Percentiles rank a stretch among this genome's conserved stretches.
phyloP scores from a whole-genome alignment of 2,888 invertebrate species.

The Drosophila vallismaia region DNA sequence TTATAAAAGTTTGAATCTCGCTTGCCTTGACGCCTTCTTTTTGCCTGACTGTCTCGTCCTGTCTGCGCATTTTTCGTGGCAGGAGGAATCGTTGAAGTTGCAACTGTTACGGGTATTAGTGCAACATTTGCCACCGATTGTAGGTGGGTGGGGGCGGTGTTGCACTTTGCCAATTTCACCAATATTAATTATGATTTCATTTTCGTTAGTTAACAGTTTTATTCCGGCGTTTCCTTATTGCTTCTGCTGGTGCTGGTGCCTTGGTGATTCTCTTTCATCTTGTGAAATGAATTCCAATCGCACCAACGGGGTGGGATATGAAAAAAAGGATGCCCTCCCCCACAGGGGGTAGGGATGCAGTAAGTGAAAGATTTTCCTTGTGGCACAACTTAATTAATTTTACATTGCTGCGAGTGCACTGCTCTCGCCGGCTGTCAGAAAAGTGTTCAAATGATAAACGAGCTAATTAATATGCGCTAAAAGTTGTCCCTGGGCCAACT shows the following conservation, averaged over 20 bases:
- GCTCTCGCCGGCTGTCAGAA: conserved; percentile 56
- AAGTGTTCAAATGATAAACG: conserved; percentile 76
- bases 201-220: conserved; percentile 45
- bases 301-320: neutral
- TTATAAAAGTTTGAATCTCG: conserved; percentile 76
- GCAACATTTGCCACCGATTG: conserved; percentile 7
- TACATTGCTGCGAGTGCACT: conserved; percentile 63
- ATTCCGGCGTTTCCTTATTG: conserved; percentile 22
- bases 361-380: conserved; percentile 52
- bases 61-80: conserved; percentile 20
- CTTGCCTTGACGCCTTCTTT: conserved; percentile 58
- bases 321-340: neutral
- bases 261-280: conserved; percentile 26
- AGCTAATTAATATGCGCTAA: conserved; percentile 75
- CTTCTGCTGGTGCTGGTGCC: conserved; percentile 10
- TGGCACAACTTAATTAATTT: conserved; percentile 75
- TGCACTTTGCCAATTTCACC: conserved; percentile 65
- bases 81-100: conserved; percentile 45
- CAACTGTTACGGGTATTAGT: conserved; percentile 59
- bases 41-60: conserved; percentile 36
- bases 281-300: conserved; percentile 46
- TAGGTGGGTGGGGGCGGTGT: neutral
- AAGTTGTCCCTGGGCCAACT: conserved; percentile 42
- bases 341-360: neutral
- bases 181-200: conserved; percentile 75